A percentile compares a stretch with the other conserved stretches of the same genome.
Evolutionary conservation across 2,888 invertebrate genomes (phyloP).

Genomic region (Crioceris asparagi): DNA sequence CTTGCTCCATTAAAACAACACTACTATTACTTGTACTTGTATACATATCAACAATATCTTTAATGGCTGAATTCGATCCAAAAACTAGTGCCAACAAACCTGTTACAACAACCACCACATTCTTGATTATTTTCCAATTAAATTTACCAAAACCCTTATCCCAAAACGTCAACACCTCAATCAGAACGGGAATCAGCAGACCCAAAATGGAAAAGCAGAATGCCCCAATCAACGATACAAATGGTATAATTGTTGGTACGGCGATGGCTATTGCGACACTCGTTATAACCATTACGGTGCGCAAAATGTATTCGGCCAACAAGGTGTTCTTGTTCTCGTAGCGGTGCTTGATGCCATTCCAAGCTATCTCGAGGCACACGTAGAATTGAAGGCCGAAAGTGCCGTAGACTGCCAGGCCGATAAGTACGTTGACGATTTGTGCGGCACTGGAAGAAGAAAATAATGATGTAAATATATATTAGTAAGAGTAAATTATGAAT

Average conservation of each 20-base stretch:
- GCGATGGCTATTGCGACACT: constrained; percentile 70
- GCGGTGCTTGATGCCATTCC: constrained; percentile 69
- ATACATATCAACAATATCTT: constrained; percentile 43
- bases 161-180: constrained; percentile 81
- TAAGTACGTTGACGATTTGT: constrained; percentile 74
- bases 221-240: constrained; percentile 87
- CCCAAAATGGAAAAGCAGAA: constrained; percentile 88
- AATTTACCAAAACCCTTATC: constrained; percentile 64
- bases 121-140: constrained; percentile 70
- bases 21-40: not conserved
- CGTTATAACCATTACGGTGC: constrained; percentile 48
- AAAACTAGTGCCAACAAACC: constrained; percentile 73
- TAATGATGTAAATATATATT: too few relatives aligned
- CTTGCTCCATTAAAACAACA: not conserved
- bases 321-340: constrained; percentile 45
- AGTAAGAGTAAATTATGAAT: too few relatives aligned
- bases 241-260: constrained; percentile 79
- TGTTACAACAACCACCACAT: constrained; percentile 60
- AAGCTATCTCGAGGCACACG: constrained; percentile 87
- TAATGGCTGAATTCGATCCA: constrained; percentile 60
- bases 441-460: constrained; percentile 54
- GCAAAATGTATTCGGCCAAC: constrained; percentile 65
- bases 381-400: constrained; percentile 95
- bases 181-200: constrained; percentile 73
- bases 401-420: constrained; percentile 83